Evolutionary conservation across 2,888 invertebrate species (phyloP).

Genomic region (Hirudinaria manillensis): DNA sequence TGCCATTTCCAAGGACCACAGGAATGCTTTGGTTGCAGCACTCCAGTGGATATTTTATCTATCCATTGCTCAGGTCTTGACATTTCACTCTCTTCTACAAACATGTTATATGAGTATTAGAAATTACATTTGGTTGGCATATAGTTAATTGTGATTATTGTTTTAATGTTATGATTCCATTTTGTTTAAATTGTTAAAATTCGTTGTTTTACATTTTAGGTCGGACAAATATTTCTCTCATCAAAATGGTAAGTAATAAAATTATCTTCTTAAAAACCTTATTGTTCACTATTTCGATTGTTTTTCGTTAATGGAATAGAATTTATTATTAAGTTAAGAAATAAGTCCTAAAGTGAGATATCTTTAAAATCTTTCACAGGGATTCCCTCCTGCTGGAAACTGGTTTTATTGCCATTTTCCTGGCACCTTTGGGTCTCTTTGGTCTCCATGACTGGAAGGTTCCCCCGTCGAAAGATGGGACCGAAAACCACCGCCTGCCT

Average conservation of each 20-base stretch:
- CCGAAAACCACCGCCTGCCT: slow-evolving; percentile 15
- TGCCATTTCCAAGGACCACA: slow-evolving; percentile 53
- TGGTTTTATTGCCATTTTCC: slow-evolving; percentile 22
- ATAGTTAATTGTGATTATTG: no score
- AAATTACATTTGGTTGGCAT: neutral
- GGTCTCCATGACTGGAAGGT: slow-evolving; percentile 13
- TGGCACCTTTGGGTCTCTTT: slow-evolving; percentile 28
- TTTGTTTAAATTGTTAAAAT: neutral
- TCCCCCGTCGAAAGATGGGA: neutral
- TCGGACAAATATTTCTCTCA: slow-evolving; percentile 25
- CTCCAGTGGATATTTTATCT: slow-evolving; percentile 67
- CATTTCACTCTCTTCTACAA: neutral
- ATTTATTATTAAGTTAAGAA: neutral
- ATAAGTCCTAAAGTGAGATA: neutral
- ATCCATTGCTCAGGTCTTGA: slow-evolving; percentile 62
- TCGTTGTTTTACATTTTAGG: neutral
- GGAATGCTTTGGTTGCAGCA: slow-evolving; percentile 61
- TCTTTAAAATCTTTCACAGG: neutral
- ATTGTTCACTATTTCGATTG: no score
- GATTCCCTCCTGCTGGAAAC: slow-evolving; percentile 15
- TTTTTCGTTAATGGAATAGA: no score
- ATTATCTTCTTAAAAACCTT: no score
- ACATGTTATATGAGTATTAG: neutral
- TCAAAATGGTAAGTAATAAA: slow-evolving; percentile 16
- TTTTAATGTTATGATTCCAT: no score